Percentiles rank a stretch among this genome's conserved stretches.
Conservation (phyloP, 2,113 vertebrate genomes). For the Poeciliopsis retropinna region DNA sequence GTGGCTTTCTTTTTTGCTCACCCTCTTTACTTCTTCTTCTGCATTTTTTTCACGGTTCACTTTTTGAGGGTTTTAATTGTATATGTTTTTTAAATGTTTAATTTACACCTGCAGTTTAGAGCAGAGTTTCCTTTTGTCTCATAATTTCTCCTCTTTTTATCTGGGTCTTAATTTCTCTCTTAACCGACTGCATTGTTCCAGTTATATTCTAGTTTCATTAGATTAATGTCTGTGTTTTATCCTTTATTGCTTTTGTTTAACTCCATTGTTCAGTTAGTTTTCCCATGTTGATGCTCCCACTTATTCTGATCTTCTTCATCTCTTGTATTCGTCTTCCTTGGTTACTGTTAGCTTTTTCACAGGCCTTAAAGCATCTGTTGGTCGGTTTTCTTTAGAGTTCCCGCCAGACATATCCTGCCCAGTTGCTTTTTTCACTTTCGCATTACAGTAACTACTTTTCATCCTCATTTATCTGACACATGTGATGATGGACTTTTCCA, state of each 20-base stretch:
- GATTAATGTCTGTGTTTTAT: too few relatives aligned
- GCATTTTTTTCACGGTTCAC: background rate
- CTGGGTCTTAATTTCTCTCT: too few relatives aligned
- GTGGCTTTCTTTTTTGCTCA: conserved; percentile 3
- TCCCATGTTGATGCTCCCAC: background rate
- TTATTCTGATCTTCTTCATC: background rate
- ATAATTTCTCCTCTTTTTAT: background rate
- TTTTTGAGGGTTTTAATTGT: background rate
- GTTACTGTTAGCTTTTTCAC: background rate
- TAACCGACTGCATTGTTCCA: too few relatives aligned
- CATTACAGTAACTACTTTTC: too few relatives aligned
- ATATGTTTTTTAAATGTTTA: background rate
- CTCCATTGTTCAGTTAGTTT: background rate
- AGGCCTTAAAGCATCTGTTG: background rate
- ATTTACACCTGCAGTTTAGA: background rate
- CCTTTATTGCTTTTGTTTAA: too few relatives aligned
- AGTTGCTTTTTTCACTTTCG: background rate
- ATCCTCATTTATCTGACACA: too few relatives aligned
- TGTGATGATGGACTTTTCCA: too few relatives aligned
- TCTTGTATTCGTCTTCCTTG: background rate
- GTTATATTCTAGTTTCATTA: too few relatives aligned
- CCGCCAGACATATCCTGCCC: background rate
- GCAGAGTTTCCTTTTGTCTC: background rate
- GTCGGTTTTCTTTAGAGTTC: background rate
- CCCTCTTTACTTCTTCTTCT: background rate